These are phyloP conservation scores for Sebastes trivittatus DNA, from an alignment of 2,797 vertebrate species.

Conservation along the genomic window DNA sequence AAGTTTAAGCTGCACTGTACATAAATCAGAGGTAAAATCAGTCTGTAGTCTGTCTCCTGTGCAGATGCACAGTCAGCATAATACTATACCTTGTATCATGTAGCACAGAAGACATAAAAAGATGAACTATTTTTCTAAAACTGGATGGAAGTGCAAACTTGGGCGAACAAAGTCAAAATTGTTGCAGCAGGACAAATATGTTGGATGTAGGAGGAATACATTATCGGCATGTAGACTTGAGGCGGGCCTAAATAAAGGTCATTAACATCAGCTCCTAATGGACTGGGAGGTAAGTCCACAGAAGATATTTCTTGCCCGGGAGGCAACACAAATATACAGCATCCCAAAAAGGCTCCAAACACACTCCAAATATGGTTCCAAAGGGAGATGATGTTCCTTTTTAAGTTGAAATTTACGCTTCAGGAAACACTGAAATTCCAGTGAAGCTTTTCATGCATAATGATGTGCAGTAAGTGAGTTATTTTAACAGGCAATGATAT, in stretches of 20 bases:
- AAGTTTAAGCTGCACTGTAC: background rate
- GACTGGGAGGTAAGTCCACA: slow-evolving; percentile 15
- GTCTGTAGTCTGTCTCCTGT: background rate
- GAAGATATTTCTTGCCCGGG: background rate
- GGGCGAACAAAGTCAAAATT: background rate
- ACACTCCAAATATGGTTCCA: slow-evolving; percentile 13
- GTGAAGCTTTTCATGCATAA: slow-evolving; percentile 37
- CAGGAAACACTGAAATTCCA: slow-evolving; percentile 28
- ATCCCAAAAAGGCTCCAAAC: background rate
- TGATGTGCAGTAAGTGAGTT: slow-evolving; percentile 23
- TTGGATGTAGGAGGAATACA: slow-evolving; percentile 11
- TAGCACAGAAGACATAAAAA: background rate
- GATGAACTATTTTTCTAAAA: background rate
- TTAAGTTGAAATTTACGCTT: slow-evolving; percentile 29
- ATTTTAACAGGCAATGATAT: slow-evolving; percentile 21
- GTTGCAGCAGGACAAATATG: background rate
- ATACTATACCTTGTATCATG: background rate
- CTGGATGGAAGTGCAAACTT: background rate
- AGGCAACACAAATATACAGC: slow-evolving; percentile 19
- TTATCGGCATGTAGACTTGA: background rate
- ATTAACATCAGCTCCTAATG: slow-evolving; percentile 30
- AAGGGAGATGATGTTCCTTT: slow-evolving; percentile 25
- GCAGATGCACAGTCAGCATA: background rate
- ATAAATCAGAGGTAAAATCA: background rate
- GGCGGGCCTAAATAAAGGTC: background rate